Evolutionary conservation across 2,113 vertebrate genomes (phyloP), one percentile per base, ranked within the genome.

Genomic region (Reinhardtius hippoglossoides): DNA sequence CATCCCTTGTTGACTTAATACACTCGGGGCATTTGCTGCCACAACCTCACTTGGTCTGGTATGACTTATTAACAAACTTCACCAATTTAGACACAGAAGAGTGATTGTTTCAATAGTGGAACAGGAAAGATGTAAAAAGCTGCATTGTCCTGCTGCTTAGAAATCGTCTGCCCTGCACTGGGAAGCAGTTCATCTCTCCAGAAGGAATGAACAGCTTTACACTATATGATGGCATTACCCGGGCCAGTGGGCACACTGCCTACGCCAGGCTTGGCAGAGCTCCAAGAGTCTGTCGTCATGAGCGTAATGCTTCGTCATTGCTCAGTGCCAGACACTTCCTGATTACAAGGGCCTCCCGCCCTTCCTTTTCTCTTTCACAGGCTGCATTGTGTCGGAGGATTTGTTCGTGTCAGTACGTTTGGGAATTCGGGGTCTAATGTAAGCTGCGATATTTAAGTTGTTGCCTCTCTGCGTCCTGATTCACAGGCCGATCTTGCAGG

Each of bases 321-420:
- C 78, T 81, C 74, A 74, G 20, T 69, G 81, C 65, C 50, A 70
- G 80, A 62, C 66, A 50, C 18, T 80, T 80, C 66, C 76, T 87
- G 63, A 71, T 83, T 84, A 66, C 26, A 5, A 50, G 18, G 40
- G 61, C 48, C 48, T 42, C 40, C 63, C 3, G 0, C 64, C 52
- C 57, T 80, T 74, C 54, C 67, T n/a, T 57, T 58, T 44, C 69
- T 60, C 58, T 75, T 61, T 74, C 67, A 67, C 37, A 35, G 62
- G 23, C 64, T 55, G 31, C 58, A 63, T 80, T 85, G 86, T 83
- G 67, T 65, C 3, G 2, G 46, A 21, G 18, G 23, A 48, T 78
- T 55, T 80, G 58, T 84, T 57, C 26, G 57, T 21, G 8, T 55
- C 44, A 56, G 42, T 59, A 27, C 52, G 9, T 54, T 48, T 52